Evolutionary conservation across 2,888 invertebrate genomes (phyloP), one percentile per base, ranked within the genome.

Genomic region (Drosophila affinis): DNA sequence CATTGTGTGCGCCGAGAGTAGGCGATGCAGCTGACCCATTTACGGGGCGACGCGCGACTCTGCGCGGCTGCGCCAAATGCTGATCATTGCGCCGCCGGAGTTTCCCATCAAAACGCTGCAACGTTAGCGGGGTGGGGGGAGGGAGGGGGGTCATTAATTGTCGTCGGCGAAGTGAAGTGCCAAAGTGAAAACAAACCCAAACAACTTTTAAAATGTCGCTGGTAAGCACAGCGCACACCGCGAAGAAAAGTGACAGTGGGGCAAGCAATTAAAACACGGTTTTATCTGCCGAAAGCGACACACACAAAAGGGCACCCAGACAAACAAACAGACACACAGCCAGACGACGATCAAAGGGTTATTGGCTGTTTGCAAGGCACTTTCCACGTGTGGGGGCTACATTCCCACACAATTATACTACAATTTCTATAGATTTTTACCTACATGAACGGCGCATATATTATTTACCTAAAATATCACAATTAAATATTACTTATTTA

Each of bases 211-310:
- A 82, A 75, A 72, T 73, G 77, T 69, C 63, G 39, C 39, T 39
- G 14, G 14, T 6, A 39, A 39, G 39, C 39, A n/a, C 39, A 39
- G 39, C 14, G 39, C 39, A 12, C 12, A 61, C 29, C 71, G 21
- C 60, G 24, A 71, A 75, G 72, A 79, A 87, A 82, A 87, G 86
- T 82, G 88, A 82, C 83, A 86, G 86, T 79, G 81, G 81, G 59
- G 52, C 68, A 70, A 67, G 68, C 73, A 81, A 79, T 75, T 81
- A 73, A 75, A 87, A 70, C 6, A 51, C 55, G 51, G 58, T 67
- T 61, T 75, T 63, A 44, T 52, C 64, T 64, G 65, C 74, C 52
- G 69, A 73, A 76, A 79, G 67, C 70, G 62, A 61, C 61, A 62
- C 56, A 69, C 51, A 65, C 48, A 69, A 69, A 47, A 62, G 51